Evolutionary conservation across 2,797 vertebrate genomes (phyloP).

Genomic region (Acanthurus leucopareius): DNA sequence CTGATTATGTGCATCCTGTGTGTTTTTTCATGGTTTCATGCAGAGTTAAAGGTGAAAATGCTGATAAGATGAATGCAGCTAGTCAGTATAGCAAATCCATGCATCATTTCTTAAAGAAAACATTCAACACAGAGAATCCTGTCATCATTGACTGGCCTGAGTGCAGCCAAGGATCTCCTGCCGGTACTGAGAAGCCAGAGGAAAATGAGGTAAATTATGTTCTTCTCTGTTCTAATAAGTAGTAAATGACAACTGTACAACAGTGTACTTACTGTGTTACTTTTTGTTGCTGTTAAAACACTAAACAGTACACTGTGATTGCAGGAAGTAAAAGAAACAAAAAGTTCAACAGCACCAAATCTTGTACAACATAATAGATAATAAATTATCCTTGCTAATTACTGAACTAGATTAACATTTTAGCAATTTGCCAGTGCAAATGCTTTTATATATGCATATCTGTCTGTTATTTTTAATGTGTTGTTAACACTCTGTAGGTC

Average conservation of each 20-base stretch:
- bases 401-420: neutral
- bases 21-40: slow-evolving; percentile 10
- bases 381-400: neutral
- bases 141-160: slow-evolving; percentile 43
- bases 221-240: slow-evolving; percentile 1
- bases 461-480: neutral
- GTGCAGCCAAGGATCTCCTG: slow-evolving; percentile 11
- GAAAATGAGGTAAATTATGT: slow-evolving; percentile 52
- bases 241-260: neutral
- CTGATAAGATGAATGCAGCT: slow-evolving; percentile 39
- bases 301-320: neutral
- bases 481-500: slow-evolving; percentile 62
- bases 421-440: neutral
- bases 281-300: neutral
- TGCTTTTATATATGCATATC: neutral
- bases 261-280: neutral
- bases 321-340: neutral
- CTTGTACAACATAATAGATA: neutral
- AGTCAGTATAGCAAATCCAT: slow-evolving; percentile 38
- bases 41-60: slow-evolving; percentile 42
- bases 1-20: neutral
- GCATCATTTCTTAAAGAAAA: slow-evolving; percentile 22
- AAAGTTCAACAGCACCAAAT: neutral
- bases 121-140: slow-evolving; percentile 57
- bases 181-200: slow-evolving; percentile 18